Evolutionary conservation across 2,113 vertebrate species (phyloP).

Genomic region (Apistogramma diplotaenia): DNA sequence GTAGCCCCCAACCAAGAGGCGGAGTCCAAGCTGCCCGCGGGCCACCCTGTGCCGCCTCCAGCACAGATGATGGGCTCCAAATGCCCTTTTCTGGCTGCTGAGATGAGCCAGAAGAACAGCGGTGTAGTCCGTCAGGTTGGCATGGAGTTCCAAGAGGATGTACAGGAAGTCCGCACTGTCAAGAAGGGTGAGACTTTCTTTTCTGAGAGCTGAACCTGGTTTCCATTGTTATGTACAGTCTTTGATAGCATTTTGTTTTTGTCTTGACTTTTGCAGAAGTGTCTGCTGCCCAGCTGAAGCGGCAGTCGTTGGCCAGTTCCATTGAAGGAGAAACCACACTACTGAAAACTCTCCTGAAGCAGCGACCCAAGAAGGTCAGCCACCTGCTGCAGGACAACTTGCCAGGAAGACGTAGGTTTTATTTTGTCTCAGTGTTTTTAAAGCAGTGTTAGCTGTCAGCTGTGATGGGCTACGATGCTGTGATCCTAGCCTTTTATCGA

Average conservation of each 20-base stretch:
- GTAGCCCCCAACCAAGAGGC: slow-evolving; percentile 55
- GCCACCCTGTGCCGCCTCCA: slow-evolving; percentile 69
- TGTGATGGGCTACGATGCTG: no score
- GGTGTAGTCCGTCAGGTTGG: slow-evolving; percentile 89
- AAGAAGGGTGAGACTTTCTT: slow-evolving; percentile 79
- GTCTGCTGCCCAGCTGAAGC: slow-evolving; percentile 64
- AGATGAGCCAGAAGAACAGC: slow-evolving; percentile 89
- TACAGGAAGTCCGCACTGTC: slow-evolving; percentile 85
- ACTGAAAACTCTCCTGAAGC: slow-evolving; percentile 85
- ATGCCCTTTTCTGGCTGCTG: slow-evolving; percentile 93
- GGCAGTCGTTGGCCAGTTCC: slow-evolving; percentile 46
- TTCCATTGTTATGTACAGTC: background rate
- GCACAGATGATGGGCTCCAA: slow-evolving; percentile 81
- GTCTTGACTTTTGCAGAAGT: slow-evolving; percentile 69
- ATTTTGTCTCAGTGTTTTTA: background rate
- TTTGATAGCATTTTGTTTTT: background rate
- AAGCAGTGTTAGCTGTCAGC: no score
- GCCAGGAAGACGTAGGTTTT: slow-evolving; percentile 82
- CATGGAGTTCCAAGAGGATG: slow-evolving; percentile 91
- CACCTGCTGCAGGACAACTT: slow-evolving; percentile 96
- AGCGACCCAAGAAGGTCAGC: slow-evolving; percentile 86
- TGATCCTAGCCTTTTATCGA: background rate
- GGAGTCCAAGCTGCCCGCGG: slow-evolving; percentile 64
- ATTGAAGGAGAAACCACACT: slow-evolving; percentile 61
- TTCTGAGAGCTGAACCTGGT: background rate